Conservation (phyloP, 1,140 invertebrate species). For the Drosophila sulfurigaster region DNA sequence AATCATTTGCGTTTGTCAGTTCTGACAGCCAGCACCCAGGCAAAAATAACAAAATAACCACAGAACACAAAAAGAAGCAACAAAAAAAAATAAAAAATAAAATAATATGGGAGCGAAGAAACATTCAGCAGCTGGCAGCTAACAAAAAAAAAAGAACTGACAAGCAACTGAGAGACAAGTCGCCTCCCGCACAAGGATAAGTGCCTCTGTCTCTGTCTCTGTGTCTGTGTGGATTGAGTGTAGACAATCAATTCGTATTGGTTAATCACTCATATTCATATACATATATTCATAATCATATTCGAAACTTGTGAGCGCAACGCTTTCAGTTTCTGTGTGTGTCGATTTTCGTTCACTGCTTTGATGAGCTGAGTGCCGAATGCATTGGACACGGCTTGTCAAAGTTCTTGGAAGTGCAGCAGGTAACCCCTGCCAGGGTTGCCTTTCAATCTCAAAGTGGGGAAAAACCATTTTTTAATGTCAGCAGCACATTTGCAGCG, state of each 20-base stretch:
- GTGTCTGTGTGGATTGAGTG: slow-evolving; percentile 49
- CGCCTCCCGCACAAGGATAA: slow-evolving; percentile 23
- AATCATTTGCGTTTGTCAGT: slow-evolving; percentile 83
- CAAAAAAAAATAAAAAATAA: slow-evolving; percentile 18
- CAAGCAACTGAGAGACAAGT: not conserved
- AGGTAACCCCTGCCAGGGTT: not conserved
- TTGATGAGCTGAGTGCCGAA: slow-evolving; percentile 39
- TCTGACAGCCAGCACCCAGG: slow-evolving; percentile 73
- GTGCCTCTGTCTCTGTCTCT: not conserved
- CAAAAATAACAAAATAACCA: slow-evolving; percentile 46
- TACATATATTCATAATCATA: slow-evolving; percentile 44
- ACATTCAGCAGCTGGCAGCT: slow-evolving; percentile 40
- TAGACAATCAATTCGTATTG: slow-evolving; percentile 78
- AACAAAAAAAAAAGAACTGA: not conserved
- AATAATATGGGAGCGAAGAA: slow-evolving; percentile 38
- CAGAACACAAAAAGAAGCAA: slow-evolving; percentile 27
- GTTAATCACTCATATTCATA: slow-evolving; percentile 77
- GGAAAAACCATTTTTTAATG: slow-evolving; percentile 39
- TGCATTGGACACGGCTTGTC: slow-evolving; percentile 57
- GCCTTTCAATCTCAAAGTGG: slow-evolving; percentile 7
- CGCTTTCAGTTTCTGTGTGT: slow-evolving; percentile 9
- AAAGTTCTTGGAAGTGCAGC: slow-evolving; percentile 31
- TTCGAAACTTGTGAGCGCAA: slow-evolving; percentile 3
- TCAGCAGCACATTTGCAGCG: slow-evolving; percentile 27
- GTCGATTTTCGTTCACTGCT: slow-evolving; percentile 15